Percentiles rank a stretch among this genome's conserved stretches.
phyloP scores from a whole-genome alignment of 1,140 invertebrate species.

The Drosophila sturtevanti region DNA sequence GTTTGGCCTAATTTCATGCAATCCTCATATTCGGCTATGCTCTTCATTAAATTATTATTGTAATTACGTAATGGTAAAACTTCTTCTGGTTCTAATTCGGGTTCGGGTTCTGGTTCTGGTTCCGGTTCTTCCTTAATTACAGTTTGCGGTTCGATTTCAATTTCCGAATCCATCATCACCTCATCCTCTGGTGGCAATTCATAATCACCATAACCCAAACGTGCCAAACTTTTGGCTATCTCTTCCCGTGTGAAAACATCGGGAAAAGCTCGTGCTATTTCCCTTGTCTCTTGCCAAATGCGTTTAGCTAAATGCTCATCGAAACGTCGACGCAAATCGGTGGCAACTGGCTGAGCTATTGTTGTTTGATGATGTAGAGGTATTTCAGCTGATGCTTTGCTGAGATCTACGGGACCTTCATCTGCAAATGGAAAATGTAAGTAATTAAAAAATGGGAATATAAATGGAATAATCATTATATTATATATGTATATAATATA shows the following conservation, averaged over 20 bases:
- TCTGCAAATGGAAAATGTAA: conserved; percentile 33
- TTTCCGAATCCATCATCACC: conserved; percentile 45
- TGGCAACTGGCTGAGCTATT: conserved; percentile 35
- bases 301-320: conserved; percentile 74
- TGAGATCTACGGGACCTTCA: conserved; percentile 77
- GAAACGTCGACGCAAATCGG: conserved; percentile 59
- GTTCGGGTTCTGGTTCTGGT: conserved; percentile 4
- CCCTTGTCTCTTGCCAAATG: conserved; percentile 78
- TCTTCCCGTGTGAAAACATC: conserved; percentile 79
- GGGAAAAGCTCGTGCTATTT: conserved; percentile 76
- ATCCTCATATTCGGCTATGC: conserved; percentile 78
- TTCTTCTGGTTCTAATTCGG: conserved; percentile 7
- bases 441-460: background rate
- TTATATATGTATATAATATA: no score
- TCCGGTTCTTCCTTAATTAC: conserved; percentile 8
- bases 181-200: conserved; percentile 71
- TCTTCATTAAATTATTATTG: conserved; percentile 76
- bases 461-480: no score
- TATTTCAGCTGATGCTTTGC: conserved; percentile 64
- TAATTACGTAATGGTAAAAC: conserved; percentile 65
- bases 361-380: conserved; percentile 36
- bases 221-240: conserved; percentile 71
- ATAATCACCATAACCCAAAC: conserved; percentile 75
- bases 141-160: conserved; percentile 11
- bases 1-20: conserved; percentile 58